Base-by-base conservation (phyloP, 2,113 vertebrate genomes). In the Cisticola juncidis region DNA sequence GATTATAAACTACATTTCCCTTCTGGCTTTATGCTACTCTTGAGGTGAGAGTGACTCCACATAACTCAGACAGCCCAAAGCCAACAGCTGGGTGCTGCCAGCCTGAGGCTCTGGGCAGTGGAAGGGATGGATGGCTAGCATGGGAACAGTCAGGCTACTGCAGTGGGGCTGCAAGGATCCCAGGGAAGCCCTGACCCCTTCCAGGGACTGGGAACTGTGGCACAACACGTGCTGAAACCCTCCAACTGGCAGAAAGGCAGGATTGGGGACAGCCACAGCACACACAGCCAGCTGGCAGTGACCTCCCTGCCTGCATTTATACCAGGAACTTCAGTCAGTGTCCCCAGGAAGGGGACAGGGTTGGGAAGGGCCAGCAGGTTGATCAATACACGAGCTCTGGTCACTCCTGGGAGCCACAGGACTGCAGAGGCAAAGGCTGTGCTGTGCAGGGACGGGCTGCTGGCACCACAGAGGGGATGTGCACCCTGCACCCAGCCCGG, bases 371-470 rank as follows among this genome's bases (percentile, higher is more conserved):
- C 11, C 76, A 51, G 60, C 26, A 88, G 23, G 12, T 2, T 9
- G 33, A 60, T 51, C 74, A 47, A 8, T 24, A 9, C 12, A 21
- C 15, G 66, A 80, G 42, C 31, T 57, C 61, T n/a, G 53, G 28
- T 68, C 86, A 53, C n/a, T 53, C 19, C 14, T 22, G 15, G 31
- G 38, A 62, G 44, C 24, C 56, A 7, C 0, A 0, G 14, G 14
- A 22, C 76, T 18, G 71, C 57, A 31, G 13, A 7, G 40, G n/a
- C 17, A 50, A 38, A 72, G 47, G 44, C 45, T 33, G 42, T 0
- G 1, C 1, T 7, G 26, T 2, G 35, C 44, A 47, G 15, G 9
- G 29, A 6, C 2, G 24, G n/a, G 12, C 10, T 2, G 42, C 12
- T 6, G 62, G 31, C 54, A 24, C 36, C 54, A 4, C 16, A 1